phyloP scores from a whole-genome alignment of 2,113 vertebrate species.

The Jaculus jaculus region DNA sequence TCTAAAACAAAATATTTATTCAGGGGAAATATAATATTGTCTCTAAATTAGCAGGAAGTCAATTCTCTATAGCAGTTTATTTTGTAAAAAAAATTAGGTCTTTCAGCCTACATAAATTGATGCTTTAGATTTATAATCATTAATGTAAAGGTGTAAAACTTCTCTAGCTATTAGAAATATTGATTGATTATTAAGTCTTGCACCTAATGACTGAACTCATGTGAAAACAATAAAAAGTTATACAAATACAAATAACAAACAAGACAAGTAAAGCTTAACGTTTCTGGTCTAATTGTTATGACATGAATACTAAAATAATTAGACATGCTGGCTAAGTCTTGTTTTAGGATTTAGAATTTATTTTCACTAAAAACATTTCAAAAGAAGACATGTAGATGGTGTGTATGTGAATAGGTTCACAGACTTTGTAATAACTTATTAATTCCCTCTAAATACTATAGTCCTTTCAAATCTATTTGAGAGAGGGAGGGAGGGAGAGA shows the following conservation, averaged over 20 bases:
- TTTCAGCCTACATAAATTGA: neutral
- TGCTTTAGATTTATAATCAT: slow-evolving; percentile 25
- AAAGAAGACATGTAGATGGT: neutral
- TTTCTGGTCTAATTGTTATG: slow-evolving; percentile 13
- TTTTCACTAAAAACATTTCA: neutral
- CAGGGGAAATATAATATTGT: neutral
- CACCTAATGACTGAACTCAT: slow-evolving; percentile 58
- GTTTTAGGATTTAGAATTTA: slow-evolving; percentile 36
- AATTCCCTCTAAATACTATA: neutral
- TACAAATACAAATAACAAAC: slow-evolving; percentile 50
- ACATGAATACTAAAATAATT: neutral
- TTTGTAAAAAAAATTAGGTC: slow-evolving; percentile 40
- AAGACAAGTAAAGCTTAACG: slow-evolving; percentile 31
- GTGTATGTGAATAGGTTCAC: neutral
- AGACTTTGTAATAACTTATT: slow-evolving; percentile 24
- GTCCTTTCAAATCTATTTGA: neutral
- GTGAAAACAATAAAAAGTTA: slow-evolving; percentile 56
- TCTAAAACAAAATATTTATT: slow-evolving; percentile 47
- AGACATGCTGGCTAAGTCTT: neutral
- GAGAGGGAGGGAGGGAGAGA: neutral
- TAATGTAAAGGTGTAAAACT: neutral
- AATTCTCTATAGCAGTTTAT: neutral
- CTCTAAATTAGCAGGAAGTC: slow-evolving; percentile 59
- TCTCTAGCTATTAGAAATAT: slow-evolving; percentile 56
- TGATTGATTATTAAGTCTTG: slow-evolving; percentile 62